A percentile compares a stretch with the other conserved stretches of the same genome.
Conservation (phyloP, 2,888 invertebrate genomes). For the Melinopterus prodromus region DNA sequence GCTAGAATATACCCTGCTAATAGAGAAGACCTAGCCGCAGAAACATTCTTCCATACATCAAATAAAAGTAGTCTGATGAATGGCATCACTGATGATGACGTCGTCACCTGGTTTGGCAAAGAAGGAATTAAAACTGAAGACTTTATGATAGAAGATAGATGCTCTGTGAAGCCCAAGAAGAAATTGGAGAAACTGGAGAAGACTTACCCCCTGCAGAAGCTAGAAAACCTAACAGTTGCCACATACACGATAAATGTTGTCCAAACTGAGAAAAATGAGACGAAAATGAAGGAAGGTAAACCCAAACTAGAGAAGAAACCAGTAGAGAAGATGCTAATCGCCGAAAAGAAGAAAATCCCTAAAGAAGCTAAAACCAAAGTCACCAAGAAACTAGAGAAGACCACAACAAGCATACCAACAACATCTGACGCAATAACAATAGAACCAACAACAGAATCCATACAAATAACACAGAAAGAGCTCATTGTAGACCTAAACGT, state of each 20-base stretch:
- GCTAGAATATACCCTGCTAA: constrained; percentile 70
- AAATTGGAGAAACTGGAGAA: constrained; percentile 21
- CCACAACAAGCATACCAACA: constrained; percentile 26
- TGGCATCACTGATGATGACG: constrained; percentile 71
- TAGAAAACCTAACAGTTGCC: constrained; percentile 28
- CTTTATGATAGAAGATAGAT: constrained; percentile 24
- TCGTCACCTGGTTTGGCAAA: constrained; percentile 73
- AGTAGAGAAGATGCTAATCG: not conserved
- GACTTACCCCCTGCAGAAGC: constrained; percentile 21
- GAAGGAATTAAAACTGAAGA: constrained; percentile 58
- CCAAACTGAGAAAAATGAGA: constrained; percentile 9
- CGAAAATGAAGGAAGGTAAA: constrained; percentile 19
- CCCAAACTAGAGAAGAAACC: constrained; percentile 24
- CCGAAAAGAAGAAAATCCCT: not conserved
- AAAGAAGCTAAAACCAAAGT: constrained; percentile 24
- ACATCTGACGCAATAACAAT: constrained; percentile 26
- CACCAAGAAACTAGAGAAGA: constrained; percentile 30
- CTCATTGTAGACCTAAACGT: constrained; percentile 42
- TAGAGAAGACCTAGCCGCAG: constrained; percentile 69
- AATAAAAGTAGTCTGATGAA: constrained; percentile 67
- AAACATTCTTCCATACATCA: constrained; percentile 70
- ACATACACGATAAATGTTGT: constrained; percentile 31
- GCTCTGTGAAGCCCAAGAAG: constrained; percentile 4
- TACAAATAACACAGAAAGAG: constrained; percentile 38
- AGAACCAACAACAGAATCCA: constrained; percentile 6